Conservation (phyloP, 2,113 vertebrate genomes). For the Pica pica region DNA sequence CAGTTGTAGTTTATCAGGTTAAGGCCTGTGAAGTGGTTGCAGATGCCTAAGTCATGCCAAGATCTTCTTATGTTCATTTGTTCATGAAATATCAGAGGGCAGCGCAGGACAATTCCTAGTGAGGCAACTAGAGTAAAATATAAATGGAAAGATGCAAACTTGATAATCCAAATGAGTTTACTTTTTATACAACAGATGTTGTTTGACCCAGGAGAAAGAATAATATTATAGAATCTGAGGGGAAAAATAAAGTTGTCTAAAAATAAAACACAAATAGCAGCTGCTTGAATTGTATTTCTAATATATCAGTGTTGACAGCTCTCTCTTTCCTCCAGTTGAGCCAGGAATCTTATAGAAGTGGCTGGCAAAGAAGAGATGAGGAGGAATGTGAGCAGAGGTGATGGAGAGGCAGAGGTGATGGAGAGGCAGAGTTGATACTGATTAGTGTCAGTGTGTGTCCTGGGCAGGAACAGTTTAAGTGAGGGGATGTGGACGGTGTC, state of each 20-base stretch:
- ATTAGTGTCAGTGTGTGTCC: background rate
- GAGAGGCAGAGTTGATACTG: background rate
- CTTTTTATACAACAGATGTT: conserved; percentile 64
- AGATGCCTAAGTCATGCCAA: background rate
- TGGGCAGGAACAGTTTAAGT: background rate
- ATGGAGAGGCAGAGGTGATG: background rate
- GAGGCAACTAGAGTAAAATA: conserved; percentile 7
- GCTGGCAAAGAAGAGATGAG: conserved; percentile 7
- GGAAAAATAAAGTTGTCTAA: conserved; percentile 43
- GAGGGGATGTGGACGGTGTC: background rate
- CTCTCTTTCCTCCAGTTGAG: background rate
- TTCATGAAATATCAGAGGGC: background rate
- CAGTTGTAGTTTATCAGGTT: background rate
- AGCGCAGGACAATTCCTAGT: background rate
- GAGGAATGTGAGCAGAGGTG: background rate
- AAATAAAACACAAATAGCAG: conserved; percentile 70
- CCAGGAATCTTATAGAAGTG: conserved; percentile 18
- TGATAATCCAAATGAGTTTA: conserved; percentile 58
- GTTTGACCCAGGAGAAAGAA: conserved; percentile 69
- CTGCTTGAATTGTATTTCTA: conserved; percentile 65
- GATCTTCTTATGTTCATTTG: background rate
- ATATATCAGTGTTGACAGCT: conserved; percentile 53
- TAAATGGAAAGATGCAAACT: conserved; percentile 45
- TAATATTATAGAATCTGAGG: conserved; percentile 61
- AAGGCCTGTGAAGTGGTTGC: background rate